Conservation (phyloP, 1,140 invertebrate species). For the Mycetomoellerius zeteki region DNA sequence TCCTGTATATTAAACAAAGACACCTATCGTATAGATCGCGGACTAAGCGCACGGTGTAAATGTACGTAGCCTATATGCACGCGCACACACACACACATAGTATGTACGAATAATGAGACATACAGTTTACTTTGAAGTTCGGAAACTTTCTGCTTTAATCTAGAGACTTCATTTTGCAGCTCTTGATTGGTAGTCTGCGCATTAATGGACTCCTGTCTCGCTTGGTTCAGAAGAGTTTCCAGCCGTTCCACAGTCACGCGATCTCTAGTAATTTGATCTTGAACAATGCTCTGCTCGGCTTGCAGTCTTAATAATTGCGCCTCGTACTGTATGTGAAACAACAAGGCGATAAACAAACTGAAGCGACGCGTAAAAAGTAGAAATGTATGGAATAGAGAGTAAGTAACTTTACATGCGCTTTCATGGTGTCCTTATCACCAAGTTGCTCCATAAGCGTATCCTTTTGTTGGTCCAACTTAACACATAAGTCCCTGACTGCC, state of each 20-base stretch:
- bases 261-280: constrained; percentile 86
- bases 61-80: too few relatives aligned
- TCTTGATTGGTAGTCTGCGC: constrained; percentile 86
- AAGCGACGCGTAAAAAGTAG: neutral
- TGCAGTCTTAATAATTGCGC: constrained; percentile 82
- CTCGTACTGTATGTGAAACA: constrained; percentile 78
- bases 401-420: constrained; percentile 80
- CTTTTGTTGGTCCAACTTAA: constrained; percentile 88
- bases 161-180: constrained; percentile 86
- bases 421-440: constrained; percentile 81
- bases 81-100: too few relatives aligned
- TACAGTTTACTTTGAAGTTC: constrained; percentile 88
- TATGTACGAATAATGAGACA: constrained; percentile 65
- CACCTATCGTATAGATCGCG: too few relatives aligned
- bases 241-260: constrained; percentile 85
- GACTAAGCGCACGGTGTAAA: too few relatives aligned
- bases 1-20: too few relatives aligned
- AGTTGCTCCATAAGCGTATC: constrained; percentile 84
- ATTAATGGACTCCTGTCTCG: constrained; percentile 87
- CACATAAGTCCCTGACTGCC: constrained; percentile 86
- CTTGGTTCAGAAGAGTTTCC: constrained; percentile 86
- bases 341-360: neutral
- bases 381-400: neutral
- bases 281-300: constrained; percentile 83
- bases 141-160: constrained; percentile 84